phyloP scores from a whole-genome alignment of 2,888 invertebrate genomes.

The Phortica magna region DNA sequence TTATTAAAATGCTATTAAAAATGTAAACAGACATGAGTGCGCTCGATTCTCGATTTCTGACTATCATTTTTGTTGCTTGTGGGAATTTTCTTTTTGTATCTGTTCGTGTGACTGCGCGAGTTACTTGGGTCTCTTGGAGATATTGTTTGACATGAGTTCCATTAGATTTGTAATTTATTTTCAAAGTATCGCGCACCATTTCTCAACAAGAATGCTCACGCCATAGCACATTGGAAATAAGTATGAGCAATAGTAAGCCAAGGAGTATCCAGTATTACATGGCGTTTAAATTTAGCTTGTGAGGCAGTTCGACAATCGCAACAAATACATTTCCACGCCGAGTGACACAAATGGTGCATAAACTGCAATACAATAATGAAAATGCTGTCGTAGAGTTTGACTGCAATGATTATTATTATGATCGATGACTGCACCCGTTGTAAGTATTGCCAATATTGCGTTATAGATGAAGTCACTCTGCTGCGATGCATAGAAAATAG shows the following conservation, averaged over 20 bases:
- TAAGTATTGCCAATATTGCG: not conserved
- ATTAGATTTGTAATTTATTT: too few species aligned
- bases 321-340: not conserved
- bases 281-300: not conserved
- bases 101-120: too few species aligned
- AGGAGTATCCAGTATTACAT: too few species aligned
- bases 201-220: too few species aligned
- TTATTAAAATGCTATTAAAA: constrained; percentile 65
- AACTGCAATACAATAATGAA: not conserved
- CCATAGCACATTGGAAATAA: too few species aligned
- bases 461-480: not conserved
- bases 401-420: not conserved
- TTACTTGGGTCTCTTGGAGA: not conserved
- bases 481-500: not conserved
- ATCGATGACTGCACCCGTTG: not conserved
- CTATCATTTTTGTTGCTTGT: not conserved
- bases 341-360: not conserved
- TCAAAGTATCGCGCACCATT: too few species aligned
- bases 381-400: not conserved
- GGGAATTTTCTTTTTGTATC: not conserved
- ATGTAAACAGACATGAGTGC: not conserved
- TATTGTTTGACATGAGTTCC: not conserved
- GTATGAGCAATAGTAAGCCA: too few species aligned
- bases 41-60: not conserved
- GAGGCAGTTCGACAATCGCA: not conserved